A percentile compares a stretch with the other conserved stretches of the same genome.
Evolutionary conservation across 2,113 vertebrate species (phyloP).

Genomic region (Ptilorrhoa leucosticta): DNA sequence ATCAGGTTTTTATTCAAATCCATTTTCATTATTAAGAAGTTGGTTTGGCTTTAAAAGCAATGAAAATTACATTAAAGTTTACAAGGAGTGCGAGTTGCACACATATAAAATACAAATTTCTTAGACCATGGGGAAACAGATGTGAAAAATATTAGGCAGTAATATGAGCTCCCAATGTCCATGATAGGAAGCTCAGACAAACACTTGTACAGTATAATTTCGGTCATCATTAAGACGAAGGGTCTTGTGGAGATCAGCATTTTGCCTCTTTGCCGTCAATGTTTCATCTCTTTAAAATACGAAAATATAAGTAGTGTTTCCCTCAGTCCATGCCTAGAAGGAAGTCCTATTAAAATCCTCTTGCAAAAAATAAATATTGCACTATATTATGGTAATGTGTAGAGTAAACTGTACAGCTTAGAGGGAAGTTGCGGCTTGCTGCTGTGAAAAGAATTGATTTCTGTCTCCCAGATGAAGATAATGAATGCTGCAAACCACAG

Average conservation of each 20-base stretch:
- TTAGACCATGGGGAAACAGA: neutral
- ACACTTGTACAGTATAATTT: neutral
- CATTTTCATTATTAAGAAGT: neutral
- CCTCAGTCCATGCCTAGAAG: neutral
- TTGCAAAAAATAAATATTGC: neutral
- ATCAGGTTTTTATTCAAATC: neutral
- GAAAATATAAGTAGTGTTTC: neutral
- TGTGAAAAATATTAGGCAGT: neutral
- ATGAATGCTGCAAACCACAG: neutral
- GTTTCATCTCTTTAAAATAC: neutral
- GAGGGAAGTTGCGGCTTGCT: neutral
- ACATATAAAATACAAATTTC: neutral
- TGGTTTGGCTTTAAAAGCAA: neutral
- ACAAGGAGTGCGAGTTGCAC: neutral
- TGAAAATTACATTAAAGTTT: neutral
- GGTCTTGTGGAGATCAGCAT: neutral
- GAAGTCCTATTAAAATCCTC: neutral
- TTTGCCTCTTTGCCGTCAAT: neutral
- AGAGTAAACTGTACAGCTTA: neutral
- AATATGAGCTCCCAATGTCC: neutral
- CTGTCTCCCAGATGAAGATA: neutral
- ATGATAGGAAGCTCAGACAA: neutral
- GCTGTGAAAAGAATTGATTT: slow-evolving; percentile 1
- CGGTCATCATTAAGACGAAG: neutral
- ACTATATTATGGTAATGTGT: neutral